Base-by-base conservation (phyloP, 1,140 invertebrate genomes). In the Neuroterus valhalla region DNA sequence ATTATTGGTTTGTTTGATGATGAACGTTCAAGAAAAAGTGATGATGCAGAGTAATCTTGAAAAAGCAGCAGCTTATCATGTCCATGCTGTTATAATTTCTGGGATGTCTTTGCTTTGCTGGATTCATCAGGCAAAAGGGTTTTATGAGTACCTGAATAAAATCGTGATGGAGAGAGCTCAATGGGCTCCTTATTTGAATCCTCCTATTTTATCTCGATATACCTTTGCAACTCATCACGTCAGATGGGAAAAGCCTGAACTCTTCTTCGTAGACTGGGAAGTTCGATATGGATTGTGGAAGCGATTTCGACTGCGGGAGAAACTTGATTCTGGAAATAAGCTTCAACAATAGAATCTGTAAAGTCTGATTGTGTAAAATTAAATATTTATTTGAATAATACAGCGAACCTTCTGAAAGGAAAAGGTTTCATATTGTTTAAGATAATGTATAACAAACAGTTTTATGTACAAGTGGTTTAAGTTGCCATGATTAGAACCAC, bases 181-280 rank as follows among this genome's bases (percentile, higher is more conserved):
- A 69, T 91, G 91, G 81, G 92, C 92, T 0, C 93, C 93, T 0
- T 92, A 93, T 79, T 80, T 93, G 11, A 93, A 93, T 86, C 92
- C 92, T 0, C 92, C 92, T 0, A 72, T 93, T 14, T 86, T 90
- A 75, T 80, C 85, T 1, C 79, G 79, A 26, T 93, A 93, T 74
- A 88, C 89, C 26, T 91, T 92, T 45, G 90, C 90, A 0, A 82
- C 89, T 6, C 90, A 93, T 78, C 91, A 93, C 68, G 86, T 92
- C 11, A 85, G 91, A 1, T 93, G 91, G 91, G 90, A 92, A 77
- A 93, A 93, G 50, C 89, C 91, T 0, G 91, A 92, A 8, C 76
- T 93, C 1, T 93, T 92, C 80, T 92, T 93, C 38, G 89, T 92
- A 26, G 92, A 93, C 77, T 93, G 92, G 92, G 91, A 93, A 76